Evolutionary conservation across 2,113 vertebrate species (phyloP), one percentile per base, ranked within the genome.

Genomic region (Garra rufa): DNA sequence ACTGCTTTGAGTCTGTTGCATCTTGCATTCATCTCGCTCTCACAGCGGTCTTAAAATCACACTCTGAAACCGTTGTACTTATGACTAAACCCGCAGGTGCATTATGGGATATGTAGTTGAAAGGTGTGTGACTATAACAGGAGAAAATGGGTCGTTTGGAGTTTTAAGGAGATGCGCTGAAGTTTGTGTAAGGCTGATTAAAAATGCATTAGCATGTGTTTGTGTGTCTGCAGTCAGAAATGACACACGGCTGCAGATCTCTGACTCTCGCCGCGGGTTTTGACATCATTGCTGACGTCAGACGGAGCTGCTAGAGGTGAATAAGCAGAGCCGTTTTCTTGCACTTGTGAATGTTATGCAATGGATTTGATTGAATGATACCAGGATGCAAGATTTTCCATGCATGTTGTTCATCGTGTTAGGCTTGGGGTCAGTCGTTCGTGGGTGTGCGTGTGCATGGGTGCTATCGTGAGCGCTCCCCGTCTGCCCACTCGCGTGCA

Each of bases 241-340:
- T n/a, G 52, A 57, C 52, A n/a, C 21, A n/a, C 52, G 21, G 6
- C 76, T 0, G n/a, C 76, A 26, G 78, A 14, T 50, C 5, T 67
- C 76, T 24, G 7, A 38, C 28, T 3, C 70, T 15, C 3, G 21
- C 70, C 1, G 21, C 41, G 4, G 24, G 57, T 46, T 80, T 48
- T 78, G 55, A 61, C 55, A 61, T 61, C 55, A 61, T 44, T 26
- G 2, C 76, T 79, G 76, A 79, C 76, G 76, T 79, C 76, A 79
- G 14, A 4, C 11, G 3, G 76, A 76, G 74, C 19, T 13, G 28
- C 5, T 38, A 0, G 65, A 71, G 69, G 41, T 8, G 69, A 71
- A 24, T 9, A 41, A 46, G 69, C 19, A 1, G 59, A 7, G 15
- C 28, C 4, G 34, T 5, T 69, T 9, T 34, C 34, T 34, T 34